Base-by-base conservation (phyloP, 2,797 vertebrate species). In the Diplodus puntazzo region DNA sequence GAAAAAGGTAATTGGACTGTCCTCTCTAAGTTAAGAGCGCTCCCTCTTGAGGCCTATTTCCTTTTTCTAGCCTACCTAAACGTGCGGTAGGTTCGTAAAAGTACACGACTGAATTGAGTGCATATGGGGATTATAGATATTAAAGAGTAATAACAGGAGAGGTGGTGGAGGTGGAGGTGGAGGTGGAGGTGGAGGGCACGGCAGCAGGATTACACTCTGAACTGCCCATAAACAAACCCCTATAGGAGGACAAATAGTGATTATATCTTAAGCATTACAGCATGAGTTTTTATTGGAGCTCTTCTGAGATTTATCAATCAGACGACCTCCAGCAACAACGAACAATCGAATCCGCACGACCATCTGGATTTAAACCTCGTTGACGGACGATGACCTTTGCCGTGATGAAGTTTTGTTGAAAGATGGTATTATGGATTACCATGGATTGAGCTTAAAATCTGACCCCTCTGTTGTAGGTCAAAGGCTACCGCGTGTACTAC, bases 401-500 rank as follows among this genome's bases (percentile, higher is more conserved):
- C 69, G 65, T 42, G 39, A 79, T 83, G 69, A 75, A 81, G 61
- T 69, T 74, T 79, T 75, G 79, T 76, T 83, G 75, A 72, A 87
- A 83, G 68, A 78, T 50, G 75, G 80, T 80, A 83, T 92, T 88
- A 88, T 80, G 79, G 86, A 89, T 91, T 91, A 89, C 27, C 16
- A 5, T 55, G 65, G 48, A 53, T 74, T 74, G 70, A 86, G 83
- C 77, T 87, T 77, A 75, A 85, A 83, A 67, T 78, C 54, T 21
- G 72, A 11, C 27, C 52, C 43, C 13, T 46, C 49, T 67, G 10
- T 53, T 42, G 2, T 88, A 99, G 94, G 97, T 99, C 84, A 97
- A 98, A 0, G 98, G 98, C 11, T 99, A 99, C 83, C 95, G 98
- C 0, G 96, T 99, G 0, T 99, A 99, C 75, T 99, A 99, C 86